phyloP scores from a whole-genome alignment of 2,797 vertebrate species.

The Clamator glandarius region DNA sequence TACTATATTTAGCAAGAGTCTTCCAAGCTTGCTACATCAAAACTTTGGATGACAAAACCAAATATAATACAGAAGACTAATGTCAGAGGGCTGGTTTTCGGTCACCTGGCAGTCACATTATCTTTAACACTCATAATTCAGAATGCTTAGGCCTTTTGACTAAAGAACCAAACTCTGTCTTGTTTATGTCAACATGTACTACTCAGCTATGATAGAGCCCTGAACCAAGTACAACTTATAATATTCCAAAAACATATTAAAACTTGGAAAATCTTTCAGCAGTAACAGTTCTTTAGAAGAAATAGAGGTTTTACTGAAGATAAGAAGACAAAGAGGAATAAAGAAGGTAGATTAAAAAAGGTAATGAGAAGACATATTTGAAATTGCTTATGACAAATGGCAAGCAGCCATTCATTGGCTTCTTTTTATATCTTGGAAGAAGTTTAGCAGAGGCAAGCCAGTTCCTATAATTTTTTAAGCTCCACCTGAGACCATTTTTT shows the following conservation, averaged over 20 bases:
- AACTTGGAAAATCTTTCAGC: background rate
- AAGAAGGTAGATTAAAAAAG: background rate
- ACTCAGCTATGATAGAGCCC: background rate
- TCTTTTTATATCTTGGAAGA: slow-evolving; percentile 40
- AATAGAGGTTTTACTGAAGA: background rate
- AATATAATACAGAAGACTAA: background rate
- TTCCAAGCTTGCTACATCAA: background rate
- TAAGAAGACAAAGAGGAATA: background rate
- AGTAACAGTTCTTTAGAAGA: background rate
- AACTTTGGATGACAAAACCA: background rate
- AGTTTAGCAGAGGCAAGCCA: slow-evolving; percentile 28
- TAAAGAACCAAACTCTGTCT: background rate
- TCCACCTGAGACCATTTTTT: slow-evolving; percentile 9
- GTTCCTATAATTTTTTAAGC: slow-evolving; percentile 39
- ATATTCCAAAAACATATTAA: background rate
- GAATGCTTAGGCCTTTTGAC: background rate
- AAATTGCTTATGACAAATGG: slow-evolving; percentile 33
- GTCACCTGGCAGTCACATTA: background rate
- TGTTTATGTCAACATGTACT: background rate
- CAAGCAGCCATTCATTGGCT: background rate
- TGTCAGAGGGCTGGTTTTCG: background rate
- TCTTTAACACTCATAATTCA: background rate
- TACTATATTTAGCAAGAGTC: background rate
- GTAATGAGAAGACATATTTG: background rate
- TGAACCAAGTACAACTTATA: background rate